phyloP scores from a whole-genome alignment of 2,888 invertebrate species.

The Torymus texanus region DNA sequence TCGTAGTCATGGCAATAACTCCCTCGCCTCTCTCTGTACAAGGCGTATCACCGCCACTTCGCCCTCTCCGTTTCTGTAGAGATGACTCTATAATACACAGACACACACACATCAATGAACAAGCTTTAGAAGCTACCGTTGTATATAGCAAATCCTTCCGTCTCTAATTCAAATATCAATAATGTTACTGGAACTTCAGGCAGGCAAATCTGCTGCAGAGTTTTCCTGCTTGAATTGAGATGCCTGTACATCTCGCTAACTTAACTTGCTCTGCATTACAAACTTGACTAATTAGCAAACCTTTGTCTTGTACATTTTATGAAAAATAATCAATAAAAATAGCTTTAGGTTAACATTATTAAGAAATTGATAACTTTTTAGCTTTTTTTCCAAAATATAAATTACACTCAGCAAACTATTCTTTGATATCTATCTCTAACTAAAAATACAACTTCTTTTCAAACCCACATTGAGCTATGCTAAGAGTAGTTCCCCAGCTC shows the following conservation, averaged over 20 bases:
- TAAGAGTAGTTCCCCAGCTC: not conserved
- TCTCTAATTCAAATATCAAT: conserved; percentile 66
- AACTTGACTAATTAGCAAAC: too few species aligned
- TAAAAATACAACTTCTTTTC: not conserved
- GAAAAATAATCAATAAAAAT: too few species aligned
- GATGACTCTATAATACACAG: conserved; percentile 68
- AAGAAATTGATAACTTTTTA: too few species aligned
- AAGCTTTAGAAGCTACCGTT: conserved; percentile 22
- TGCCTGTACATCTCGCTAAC: not conserved
- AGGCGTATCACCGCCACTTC: conserved; percentile 67
- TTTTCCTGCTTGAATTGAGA: not conserved
- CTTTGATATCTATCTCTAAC: too few species aligned
- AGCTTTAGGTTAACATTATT: too few species aligned
- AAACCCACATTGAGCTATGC: not conserved
- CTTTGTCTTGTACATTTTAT: too few species aligned
- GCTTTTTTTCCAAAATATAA: too few species aligned
- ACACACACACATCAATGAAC: conserved; percentile 52
- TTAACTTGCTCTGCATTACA: too few species aligned
- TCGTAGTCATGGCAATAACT: conserved; percentile 75
- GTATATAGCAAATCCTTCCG: conserved; percentile 4
- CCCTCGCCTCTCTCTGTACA: conserved; percentile 69
- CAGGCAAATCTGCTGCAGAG: conserved; percentile 12
- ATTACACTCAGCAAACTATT: too few species aligned
- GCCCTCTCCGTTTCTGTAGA: conserved; percentile 66
- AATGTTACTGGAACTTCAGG: conserved; percentile 57